Evolutionary conservation across 2,888 invertebrate genomes (phyloP).

Genomic region (Xanthia icteritia): DNA sequence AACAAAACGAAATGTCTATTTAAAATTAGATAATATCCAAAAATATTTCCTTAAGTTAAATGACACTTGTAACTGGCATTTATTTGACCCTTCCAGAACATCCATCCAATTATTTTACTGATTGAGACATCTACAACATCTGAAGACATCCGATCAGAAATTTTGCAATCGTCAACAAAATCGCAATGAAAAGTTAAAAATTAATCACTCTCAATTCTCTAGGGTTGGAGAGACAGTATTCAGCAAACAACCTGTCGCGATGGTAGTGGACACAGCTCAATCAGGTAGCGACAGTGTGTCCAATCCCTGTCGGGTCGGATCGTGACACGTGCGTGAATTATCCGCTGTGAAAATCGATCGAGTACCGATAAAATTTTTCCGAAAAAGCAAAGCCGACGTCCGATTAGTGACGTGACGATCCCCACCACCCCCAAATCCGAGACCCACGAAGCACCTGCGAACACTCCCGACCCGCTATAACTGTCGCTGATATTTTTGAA

Average conservation of each 20-base stretch:
- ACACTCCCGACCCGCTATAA: constrained; percentile 81
- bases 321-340: constrained; percentile 88
- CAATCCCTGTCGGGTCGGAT: constrained; percentile 75
- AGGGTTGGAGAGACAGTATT: constrained; percentile 60
- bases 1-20: constrained; percentile 24
- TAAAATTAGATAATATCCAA: constrained; percentile 22
- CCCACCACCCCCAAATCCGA: constrained; percentile 82
- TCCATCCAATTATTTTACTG: constrained; percentile 25
- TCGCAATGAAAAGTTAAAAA: constrained; percentile 62
- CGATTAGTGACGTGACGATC: constrained; percentile 84
- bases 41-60: constrained; percentile 21
- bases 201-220: constrained; percentile 42
- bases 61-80: constrained; percentile 11
- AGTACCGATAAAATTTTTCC: constrained; percentile 81
- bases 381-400: constrained; percentile 83
- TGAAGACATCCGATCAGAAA: background rate
- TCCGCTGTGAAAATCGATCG: constrained; percentile 89
- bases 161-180: constrained; percentile 14
- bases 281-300: constrained; percentile 79
- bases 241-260: constrained; percentile 75
- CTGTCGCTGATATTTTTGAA: constrained; percentile 83
- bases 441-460: constrained; percentile 87
- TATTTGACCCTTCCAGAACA: constrained; percentile 6
- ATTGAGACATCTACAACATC: constrained; percentile 13
- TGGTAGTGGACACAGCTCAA: constrained; percentile 71